A percentile compares a stretch with the other conserved stretches of the same genome.
Conservation (phyloP, 2,113 vertebrate species). For the Galemys pyrenaicus region DNA sequence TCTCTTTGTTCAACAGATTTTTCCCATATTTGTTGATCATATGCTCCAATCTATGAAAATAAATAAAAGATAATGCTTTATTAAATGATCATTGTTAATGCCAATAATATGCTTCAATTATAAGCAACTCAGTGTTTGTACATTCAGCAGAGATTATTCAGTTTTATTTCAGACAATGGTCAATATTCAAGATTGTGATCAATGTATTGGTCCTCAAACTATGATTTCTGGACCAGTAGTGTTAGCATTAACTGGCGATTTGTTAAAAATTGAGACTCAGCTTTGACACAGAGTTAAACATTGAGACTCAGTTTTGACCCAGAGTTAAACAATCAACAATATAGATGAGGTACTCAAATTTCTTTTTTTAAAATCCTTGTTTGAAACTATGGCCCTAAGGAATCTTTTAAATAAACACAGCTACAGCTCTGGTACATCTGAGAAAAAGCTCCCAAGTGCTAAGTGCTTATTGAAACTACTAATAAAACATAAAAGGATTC, state of each 20-base stretch:
- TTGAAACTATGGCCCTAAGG: neutral
- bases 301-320: neutral
- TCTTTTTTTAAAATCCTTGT: neutral
- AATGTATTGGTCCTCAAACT: neutral
- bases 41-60: conserved; percentile 95
- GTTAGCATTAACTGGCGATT: neutral
- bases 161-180: neutral
- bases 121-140: neutral
- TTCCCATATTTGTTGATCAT: conserved; percentile 99
- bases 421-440: neutral
- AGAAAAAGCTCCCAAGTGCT: neutral
- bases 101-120: neutral
- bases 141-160: neutral
- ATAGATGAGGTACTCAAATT: neutral
- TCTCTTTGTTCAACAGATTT: conserved; percentile 99
- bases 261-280: neutral
- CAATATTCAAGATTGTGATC: neutral
- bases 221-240: neutral
- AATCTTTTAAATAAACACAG: conserved; percentile 28
- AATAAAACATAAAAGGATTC: neutral
- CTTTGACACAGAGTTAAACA: no score
- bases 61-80: conserved; percentile 9
- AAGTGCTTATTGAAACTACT: conserved; percentile 3
- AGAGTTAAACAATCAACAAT: conserved; percentile 21
- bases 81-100: conserved; percentile 11